Base-by-base conservation (phyloP, 1,140 invertebrate genomes). In the Drosophila takahashii region DNA sequence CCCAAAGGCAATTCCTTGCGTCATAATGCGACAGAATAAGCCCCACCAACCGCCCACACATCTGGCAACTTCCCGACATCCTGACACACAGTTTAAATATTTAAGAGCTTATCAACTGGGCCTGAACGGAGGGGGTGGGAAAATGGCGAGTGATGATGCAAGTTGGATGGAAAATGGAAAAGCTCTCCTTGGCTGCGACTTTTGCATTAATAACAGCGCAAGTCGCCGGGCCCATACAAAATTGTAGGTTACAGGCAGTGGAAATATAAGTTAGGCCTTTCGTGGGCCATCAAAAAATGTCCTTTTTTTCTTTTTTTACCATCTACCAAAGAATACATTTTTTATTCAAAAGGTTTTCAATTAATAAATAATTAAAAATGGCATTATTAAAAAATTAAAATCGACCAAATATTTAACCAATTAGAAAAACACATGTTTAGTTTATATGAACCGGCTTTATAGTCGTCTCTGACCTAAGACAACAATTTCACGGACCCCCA, bases 81-180 rank as follows among this genome's bases (percentile, higher is more conserved):
- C 50, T 69, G 66, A 69, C 50, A 70, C 53, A 39, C 50, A 47
- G 64, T 69, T 77, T 77, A 69, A 77, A 77, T 77, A 77, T 77
- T 77, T 69, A 69, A 77, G 47, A 16, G 51, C 74, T 77, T 77
- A 77, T 77, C 74, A 77, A 70, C 73, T 77, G 73, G 73, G 62
- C 45, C 15, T 47, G 10, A 27, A 11, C 10, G 27, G 16, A 7
- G 15, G 32, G 5, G 13, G 37, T 9, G 44, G 11, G 5, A 15
- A 13, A 11, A 32, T 4, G 1, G 39, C 18, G 4, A 34, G 42
- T 5, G 32, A 34, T 47, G 32, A 42, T 45, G 41, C 22, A 16
- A 15, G 32, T 27, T 37, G 44, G 47, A 3, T 4, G 41, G 34
- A 47, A 56, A 45, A 47, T 22, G 47, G 47, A 37, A 67, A 41